Conservation (phyloP, 2,113 vertebrate species). For the Phasianus colchicus region DNA sequence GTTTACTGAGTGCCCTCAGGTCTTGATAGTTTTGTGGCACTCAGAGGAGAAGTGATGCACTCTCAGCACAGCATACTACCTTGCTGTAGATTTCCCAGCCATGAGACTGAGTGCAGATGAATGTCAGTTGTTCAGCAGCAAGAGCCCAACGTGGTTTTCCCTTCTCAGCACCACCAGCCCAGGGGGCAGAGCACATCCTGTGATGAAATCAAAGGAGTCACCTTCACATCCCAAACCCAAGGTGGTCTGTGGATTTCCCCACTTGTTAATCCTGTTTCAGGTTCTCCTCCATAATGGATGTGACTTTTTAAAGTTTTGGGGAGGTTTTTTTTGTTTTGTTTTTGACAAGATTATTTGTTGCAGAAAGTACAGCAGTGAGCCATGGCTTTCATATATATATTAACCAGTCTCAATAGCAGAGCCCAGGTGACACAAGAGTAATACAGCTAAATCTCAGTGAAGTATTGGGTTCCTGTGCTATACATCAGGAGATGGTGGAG, state of each 20-base stretch:
- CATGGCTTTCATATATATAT: constrained; percentile 65
- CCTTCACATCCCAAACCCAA: background rate
- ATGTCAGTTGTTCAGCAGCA: background rate
- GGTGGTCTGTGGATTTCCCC: background rate
- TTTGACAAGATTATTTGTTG: constrained; percentile 29
- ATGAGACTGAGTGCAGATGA: background rate
- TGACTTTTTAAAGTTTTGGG: background rate
- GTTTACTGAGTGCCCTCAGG: background rate
- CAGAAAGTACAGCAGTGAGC: background rate
- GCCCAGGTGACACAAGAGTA: constrained; percentile 20
- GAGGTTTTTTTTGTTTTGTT: background rate
- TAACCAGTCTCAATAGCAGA: constrained; percentile 24
- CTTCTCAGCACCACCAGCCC: rapidly evolving
- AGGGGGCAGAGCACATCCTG: background rate
- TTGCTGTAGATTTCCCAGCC: background rate
- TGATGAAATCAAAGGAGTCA: background rate
- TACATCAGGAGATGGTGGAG: background rate
- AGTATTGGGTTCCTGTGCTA: background rate
- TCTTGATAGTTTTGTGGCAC: background rate
- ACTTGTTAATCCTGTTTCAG: background rate
- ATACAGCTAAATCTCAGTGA: constrained; percentile 14
- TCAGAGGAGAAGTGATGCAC: background rate
- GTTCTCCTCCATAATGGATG: background rate
- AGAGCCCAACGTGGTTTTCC: background rate
- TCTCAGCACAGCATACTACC: rapidly evolving